Percentiles rank a stretch among this genome's conserved stretches.
Evolutionary conservation across 2,797 vertebrate genomes (phyloP).

Genomic region (Danio jaintianensis): DNA sequence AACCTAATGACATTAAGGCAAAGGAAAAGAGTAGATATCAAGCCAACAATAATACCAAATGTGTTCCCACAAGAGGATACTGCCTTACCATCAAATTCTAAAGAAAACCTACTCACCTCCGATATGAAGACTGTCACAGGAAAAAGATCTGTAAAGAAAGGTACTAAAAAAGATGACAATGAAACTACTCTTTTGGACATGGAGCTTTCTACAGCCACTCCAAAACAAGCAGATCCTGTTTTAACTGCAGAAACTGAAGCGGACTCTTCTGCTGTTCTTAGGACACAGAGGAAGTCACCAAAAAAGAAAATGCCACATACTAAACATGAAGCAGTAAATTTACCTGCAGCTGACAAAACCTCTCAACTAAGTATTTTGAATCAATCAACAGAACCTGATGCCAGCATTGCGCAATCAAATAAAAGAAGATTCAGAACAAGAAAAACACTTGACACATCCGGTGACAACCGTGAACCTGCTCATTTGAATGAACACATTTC

Average conservation of each 20-base stretch:
- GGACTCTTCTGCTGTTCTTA: neutral
- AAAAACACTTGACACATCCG: conserved; percentile 2
- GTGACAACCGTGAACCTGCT: neutral
- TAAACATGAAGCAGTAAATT: neutral
- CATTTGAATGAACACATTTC: neutral
- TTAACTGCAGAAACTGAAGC: neutral
- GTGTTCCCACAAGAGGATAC: conserved; percentile 6
- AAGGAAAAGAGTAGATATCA: conserved; percentile 25
- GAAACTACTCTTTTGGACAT: neutral
- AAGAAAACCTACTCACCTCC: neutral
- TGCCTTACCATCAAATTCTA: neutral
- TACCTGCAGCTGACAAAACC: neutral
- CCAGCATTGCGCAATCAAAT: neutral
- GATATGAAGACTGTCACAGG: neutral
- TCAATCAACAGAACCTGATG: conserved; percentile 1
- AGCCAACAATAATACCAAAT: neutral
- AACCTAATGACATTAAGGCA: conserved; percentile 16
- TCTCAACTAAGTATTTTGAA: neutral
- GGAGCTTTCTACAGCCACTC: neutral
- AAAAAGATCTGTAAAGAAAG: conserved; percentile 6
- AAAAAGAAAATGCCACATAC: neutral
- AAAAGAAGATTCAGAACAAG: neutral
- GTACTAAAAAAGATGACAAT: neutral
- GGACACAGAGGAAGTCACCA: neutral
- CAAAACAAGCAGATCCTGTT: neutral